These are phyloP conservation scores for Campopleginae sp. DNA, from an alignment of 2,888 invertebrate species.

Conservation along the genomic window DNA sequence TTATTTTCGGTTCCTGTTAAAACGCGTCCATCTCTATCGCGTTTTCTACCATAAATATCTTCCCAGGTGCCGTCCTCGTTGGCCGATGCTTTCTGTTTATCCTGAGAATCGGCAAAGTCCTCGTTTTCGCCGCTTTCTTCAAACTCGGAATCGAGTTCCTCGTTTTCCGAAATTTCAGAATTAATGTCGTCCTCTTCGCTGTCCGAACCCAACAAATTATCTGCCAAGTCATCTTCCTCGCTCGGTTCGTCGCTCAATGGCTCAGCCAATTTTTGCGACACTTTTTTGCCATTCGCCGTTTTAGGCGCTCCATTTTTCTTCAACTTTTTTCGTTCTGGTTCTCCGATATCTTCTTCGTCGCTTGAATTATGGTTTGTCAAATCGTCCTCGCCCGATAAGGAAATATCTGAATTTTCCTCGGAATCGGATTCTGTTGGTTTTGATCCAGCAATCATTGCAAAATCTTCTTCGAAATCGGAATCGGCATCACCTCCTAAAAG, in stretches of 20 bases:
- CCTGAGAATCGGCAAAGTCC: slow-evolving; percentile 57
- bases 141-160: slow-evolving; percentile 56
- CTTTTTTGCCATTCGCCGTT: slow-evolving; percentile 57
- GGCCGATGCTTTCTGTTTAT: slow-evolving; percentile 48
- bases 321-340: slow-evolving; percentile 59
- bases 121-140: slow-evolving; percentile 58
- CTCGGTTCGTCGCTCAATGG: slow-evolving; percentile 59
- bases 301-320: slow-evolving; percentile 57
- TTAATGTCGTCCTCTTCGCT: slow-evolving; percentile 64
- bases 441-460: slow-evolving; percentile 85
- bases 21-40: slow-evolving; percentile 92
- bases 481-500: slow-evolving; percentile 86
- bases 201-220: slow-evolving; percentile 62
- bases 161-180: slow-evolving; percentile 64
- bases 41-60: slow-evolving; percentile 96
- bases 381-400: slow-evolving; percentile 43
- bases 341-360: slow-evolving; percentile 47
- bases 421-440: slow-evolving; percentile 60
- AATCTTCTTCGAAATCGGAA: slow-evolving; percentile 88
- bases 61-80: slow-evolving; percentile 87
- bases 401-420: slow-evolving; percentile 72
- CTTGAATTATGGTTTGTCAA: slow-evolving; percentile 66
- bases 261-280: slow-evolving; percentile 46
- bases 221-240: slow-evolving; percentile 35
- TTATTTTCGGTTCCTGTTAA: slow-evolving; percentile 87